Evolutionary conservation across 2,113 vertebrate genomes (phyloP), one percentile per base, ranked within the genome.

Genomic region (Prinia subflava): DNA sequence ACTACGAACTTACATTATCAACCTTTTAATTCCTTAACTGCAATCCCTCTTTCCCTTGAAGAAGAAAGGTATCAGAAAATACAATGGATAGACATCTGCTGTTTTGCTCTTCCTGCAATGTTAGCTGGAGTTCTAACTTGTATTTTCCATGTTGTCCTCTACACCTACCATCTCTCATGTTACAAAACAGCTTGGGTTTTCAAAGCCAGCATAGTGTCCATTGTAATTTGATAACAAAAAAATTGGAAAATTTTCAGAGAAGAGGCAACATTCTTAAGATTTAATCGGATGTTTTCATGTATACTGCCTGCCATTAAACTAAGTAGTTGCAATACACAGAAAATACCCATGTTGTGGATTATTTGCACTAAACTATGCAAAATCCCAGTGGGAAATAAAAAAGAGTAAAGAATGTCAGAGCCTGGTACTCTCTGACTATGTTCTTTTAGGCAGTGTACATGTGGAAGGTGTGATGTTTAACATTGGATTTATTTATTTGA

Each of bases 321-420:
- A 46, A 76, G 24, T 62, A 28, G 11, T 37, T 84, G 47, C 20
- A 56, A 28, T 41, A 59, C 10, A 35, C 4, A 46, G 37, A 57
- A 69, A 59, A 39, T 1, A 0, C 21, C 19, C 1, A 0, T 31
- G 12, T 13, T 53, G 9, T 41, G 20, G 28, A 10, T 35, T 84
- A 1, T 42, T 82, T 67, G 47, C 39, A 35, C 13, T 53, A 46
- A 82, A 59, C 42, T 18, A 5, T 15, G 21, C 4, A 4, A 81
- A 94, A 81, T 70, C 12, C 17, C 27, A 41, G 20, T 63, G 23
- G 33, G 1, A 74, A 52, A 39, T 13, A 57, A 62, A 81, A 49
- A 71, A 47, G 22, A 74, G 14, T 22, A 56, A 12, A 27, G 6
- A 13, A 21, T 49, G 16, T 33, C 1, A 2, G 21, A 46, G 22